phyloP scores from a whole-genome alignment of 2,113 vertebrate genomes.

The Megalops atlanticus region DNA sequence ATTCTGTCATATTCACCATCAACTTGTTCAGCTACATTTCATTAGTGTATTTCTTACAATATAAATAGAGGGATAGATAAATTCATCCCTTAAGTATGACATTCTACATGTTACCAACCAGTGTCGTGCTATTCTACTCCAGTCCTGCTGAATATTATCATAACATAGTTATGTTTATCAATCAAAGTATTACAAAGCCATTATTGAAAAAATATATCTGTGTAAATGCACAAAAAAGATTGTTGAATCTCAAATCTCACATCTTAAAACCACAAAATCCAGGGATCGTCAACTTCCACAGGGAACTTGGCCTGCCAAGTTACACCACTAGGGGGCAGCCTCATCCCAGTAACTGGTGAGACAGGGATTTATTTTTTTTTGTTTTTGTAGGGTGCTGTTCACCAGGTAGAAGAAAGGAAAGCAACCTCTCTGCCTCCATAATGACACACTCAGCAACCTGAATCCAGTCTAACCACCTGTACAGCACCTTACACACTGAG shows the following conservation, averaged over 20 bases:
- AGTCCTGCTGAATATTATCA: conserved; percentile 72
- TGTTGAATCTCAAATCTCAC: conserved; percentile 38
- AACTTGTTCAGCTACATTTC: neutral
- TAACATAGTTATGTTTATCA: conserved; percentile 59
- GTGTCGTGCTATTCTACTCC: conserved; percentile 63
- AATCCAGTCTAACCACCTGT: conserved; percentile 49
- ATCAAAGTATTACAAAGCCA: conserved; percentile 66
- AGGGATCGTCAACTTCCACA: conserved; percentile 53
- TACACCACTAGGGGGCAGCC: conserved; percentile 67
- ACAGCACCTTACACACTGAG: neutral
- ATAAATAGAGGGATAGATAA: conserved; percentile 35
- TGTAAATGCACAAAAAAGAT: conserved; percentile 58
- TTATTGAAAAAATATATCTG: conserved; percentile 61
- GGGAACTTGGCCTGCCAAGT: conserved; percentile 87
- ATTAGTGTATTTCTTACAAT: conserved; percentile 4
- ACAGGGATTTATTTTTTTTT: conserved; percentile 8
- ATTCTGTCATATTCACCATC: neutral
- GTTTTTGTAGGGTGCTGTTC: conserved; percentile 55
- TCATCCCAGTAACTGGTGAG: conserved; percentile 56
- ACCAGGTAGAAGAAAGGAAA: conserved; percentile 53
- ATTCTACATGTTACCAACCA: conserved; percentile 53
- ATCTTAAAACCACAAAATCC: conserved; percentile 55
- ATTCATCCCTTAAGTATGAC: conserved; percentile 29
- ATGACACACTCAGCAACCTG: conserved; percentile 48
- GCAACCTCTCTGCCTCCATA: neutral